phyloP scores from a whole-genome alignment of 1,140 invertebrate genomes.

The Radopholus similis region DNA sequence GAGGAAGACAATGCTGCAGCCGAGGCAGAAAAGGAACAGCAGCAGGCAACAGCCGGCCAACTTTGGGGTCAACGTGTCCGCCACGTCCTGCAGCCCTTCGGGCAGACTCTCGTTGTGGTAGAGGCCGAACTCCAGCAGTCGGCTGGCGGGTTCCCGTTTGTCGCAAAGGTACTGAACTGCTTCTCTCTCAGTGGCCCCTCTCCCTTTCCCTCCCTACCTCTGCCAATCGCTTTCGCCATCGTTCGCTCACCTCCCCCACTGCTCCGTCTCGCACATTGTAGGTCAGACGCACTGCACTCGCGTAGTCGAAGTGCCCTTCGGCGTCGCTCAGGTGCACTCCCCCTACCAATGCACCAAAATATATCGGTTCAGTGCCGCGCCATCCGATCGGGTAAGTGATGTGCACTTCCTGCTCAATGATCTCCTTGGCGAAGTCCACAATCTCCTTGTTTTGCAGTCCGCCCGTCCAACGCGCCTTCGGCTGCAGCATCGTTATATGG shows the following conservation, averaged over 20 bases:
- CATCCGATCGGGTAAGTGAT: slow-evolving; percentile 60
- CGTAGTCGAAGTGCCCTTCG: slow-evolving; percentile 58
- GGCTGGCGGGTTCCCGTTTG: slow-evolving; percentile 52
- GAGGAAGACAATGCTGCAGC: slow-evolving; percentile 60
- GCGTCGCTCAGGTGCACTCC: slow-evolving; percentile 53
- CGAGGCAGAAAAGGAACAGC: slow-evolving; percentile 54
- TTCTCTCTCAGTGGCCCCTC: background rate
- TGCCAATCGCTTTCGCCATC: slow-evolving; percentile 50
- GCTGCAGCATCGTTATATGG: slow-evolving; percentile 58
- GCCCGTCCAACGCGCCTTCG: slow-evolving; percentile 50
- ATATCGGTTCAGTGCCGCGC: slow-evolving; percentile 60
- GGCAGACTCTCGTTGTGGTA: slow-evolving; percentile 57
- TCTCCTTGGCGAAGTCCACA: slow-evolving; percentile 54
- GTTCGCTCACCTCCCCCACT: slow-evolving; percentile 47
- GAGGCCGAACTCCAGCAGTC: slow-evolving; percentile 57
- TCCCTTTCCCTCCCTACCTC: background rate
- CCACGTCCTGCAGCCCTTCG: slow-evolving; percentile 59
- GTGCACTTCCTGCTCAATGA: slow-evolving; percentile 59
- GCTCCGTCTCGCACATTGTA: slow-evolving; percentile 56
- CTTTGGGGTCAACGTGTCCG: slow-evolving; percentile 55
- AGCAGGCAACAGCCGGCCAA: slow-evolving; percentile 44
- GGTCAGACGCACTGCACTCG: slow-evolving; percentile 50
- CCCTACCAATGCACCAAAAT: slow-evolving; percentile 58
- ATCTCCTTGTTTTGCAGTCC: slow-evolving; percentile 41
- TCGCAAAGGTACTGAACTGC: slow-evolving; percentile 34